These are phyloP conservation scores for Elysia crispata DNA, from an alignment of 2,888 invertebrate species.

Conservation along the genomic window DNA sequence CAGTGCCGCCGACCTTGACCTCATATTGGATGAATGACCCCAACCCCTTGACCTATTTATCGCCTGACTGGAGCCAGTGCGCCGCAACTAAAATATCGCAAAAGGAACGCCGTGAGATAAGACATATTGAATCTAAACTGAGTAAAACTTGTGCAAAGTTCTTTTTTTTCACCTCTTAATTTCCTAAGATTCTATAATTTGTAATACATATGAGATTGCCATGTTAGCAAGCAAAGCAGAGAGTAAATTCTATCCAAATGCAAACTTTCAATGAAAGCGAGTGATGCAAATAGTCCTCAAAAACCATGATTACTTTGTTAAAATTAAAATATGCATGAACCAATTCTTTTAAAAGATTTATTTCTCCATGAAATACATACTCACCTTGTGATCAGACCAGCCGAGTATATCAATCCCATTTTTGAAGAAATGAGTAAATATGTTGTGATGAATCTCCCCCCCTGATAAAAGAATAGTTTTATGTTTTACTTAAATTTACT, in stretches of 20 bases:
- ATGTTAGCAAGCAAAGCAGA: background rate
- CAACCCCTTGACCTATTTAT: too few species aligned
- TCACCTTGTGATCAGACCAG: slow-evolving; percentile 80
- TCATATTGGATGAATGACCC: too few species aligned
- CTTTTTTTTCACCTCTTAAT: too few species aligned
- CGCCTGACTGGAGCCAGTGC: too few species aligned
- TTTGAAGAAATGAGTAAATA: slow-evolving; percentile 79
- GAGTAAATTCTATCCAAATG: background rate
- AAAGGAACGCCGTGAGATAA: too few species aligned
- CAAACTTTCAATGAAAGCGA: background rate
- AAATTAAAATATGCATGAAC: too few species aligned
- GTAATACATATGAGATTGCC: too few species aligned
- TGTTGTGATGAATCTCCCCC: slow-evolving; percentile 77
- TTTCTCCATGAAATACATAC: background rate
- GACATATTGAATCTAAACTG: too few species aligned
- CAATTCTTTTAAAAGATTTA: background rate
- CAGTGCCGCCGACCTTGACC: too few species aligned
- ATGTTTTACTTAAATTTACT: background rate
- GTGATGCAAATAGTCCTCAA: background rate
- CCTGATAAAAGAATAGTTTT: slow-evolving; percentile 29
- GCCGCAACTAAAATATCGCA: too few species aligned
- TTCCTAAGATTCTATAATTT: too few species aligned
- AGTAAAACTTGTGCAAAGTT: too few species aligned
- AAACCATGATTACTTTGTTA: background rate
- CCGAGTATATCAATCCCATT: slow-evolving; percentile 79